phyloP scores from a whole-genome alignment of 30 jellyfish, hydroid and myxozoan species.

The Cassiopea xamachana region DNA sequence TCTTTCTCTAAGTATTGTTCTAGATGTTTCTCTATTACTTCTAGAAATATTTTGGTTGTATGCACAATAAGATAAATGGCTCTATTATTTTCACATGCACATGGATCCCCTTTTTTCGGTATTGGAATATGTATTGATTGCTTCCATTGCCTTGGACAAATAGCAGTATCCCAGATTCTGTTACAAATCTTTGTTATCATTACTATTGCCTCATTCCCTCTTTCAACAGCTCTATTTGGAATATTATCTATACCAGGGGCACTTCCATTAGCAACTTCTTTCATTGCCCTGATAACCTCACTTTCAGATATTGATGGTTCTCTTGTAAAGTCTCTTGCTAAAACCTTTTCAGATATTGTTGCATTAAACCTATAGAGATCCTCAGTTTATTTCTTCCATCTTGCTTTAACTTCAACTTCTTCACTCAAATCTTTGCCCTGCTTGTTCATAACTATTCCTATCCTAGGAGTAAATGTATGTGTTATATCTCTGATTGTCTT shows the following conservation, averaged over 20 bases:
- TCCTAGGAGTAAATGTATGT: constrained; percentile 30
- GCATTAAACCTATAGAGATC: constrained; percentile 18
- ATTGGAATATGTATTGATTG: constrained; percentile 35
- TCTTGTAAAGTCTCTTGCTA: constrained; percentile 22
- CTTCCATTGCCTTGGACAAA: constrained; percentile 41
- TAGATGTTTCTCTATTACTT: not conserved
- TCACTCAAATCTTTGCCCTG: constrained; percentile 43
- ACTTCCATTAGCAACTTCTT: constrained; percentile 40
- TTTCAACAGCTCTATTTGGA: constrained; percentile 33
- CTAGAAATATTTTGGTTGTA: too few relatives aligned
- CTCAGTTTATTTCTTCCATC: constrained; percentile 10
- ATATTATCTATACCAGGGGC: constrained; percentile 51
- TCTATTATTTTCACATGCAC: too few relatives aligned
- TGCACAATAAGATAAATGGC: too few relatives aligned
- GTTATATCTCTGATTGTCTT: constrained; percentile 10
- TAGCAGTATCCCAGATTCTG: constrained; percentile 34
- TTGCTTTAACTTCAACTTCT: constrained; percentile 45
- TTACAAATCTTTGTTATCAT: constrained; percentile 45
- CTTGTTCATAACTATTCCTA: constrained; percentile 35
- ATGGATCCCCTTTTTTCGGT: not conserved
- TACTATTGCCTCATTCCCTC: constrained; percentile 47
- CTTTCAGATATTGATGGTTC: constrained; percentile 52
- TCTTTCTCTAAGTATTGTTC: not conserved
- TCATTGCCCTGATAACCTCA: constrained; percentile 47
- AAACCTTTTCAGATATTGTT: constrained; percentile 3